Percentiles rank a stretch among this genome's conserved stretches.
phyloP scores from a whole-genome alignment of 1,140 invertebrate genomes.

The Drosophila pachea region DNA sequence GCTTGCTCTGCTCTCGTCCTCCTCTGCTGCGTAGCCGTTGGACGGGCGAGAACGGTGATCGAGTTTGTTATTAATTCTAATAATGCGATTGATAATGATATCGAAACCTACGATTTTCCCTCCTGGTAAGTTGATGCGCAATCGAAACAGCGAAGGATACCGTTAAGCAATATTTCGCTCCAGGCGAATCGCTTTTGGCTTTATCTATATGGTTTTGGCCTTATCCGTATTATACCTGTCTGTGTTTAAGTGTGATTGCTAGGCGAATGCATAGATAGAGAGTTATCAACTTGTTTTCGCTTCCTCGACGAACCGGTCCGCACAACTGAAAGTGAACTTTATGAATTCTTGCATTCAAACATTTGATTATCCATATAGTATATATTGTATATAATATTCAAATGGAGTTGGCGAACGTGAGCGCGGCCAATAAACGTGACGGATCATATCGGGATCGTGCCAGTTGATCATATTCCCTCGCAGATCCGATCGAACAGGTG shows the following conservation, averaged over 20 bases:
- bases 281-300: constrained; percentile 25
- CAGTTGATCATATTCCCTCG: neutral
- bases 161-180: neutral
- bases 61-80: constrained; percentile 38
- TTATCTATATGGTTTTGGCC: neutral
- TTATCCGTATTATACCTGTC: neutral
- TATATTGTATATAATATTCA: neutral
- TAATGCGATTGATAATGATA: constrained; percentile 36
- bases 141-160: too few relatives aligned
- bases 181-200: neutral
- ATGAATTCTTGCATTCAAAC: constrained; percentile 6
- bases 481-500: constrained; percentile 47
- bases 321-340: neutral
- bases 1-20: constrained; percentile 21
- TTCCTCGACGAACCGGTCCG: constrained; percentile 25
- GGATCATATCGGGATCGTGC: neutral
- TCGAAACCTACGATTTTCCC: constrained; percentile 36
- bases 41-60: constrained; percentile 7
- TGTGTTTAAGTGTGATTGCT: neutral
- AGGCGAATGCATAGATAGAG: neutral
- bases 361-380: neutral
- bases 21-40: constrained; percentile 31
- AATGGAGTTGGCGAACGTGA: neutral
- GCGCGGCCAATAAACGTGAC: neutral
- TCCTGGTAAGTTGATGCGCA: constrained; percentile 56